phyloP scores from a whole-genome alignment of 1,140 invertebrate genomes.

The Andricus grossulariae region DNA sequence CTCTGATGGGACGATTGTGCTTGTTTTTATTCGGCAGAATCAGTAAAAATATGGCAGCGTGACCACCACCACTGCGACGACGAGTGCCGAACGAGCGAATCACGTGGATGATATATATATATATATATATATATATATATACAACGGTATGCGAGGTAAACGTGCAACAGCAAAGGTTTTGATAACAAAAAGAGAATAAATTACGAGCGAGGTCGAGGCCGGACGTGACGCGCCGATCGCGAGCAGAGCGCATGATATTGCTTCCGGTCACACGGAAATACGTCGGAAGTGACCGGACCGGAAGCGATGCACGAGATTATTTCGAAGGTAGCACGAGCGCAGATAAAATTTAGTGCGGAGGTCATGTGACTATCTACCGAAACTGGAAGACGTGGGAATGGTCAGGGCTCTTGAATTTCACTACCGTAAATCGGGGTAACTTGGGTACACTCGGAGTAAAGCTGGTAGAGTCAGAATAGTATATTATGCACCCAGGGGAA shows the following conservation, averaged over 20 bases:
- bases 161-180: conserved; percentile 27
- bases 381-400: conserved; percentile 41
- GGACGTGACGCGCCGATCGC: conserved; percentile 44
- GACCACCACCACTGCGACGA: conserved; percentile 30
- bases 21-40: background rate
- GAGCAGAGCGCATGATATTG: conserved; percentile 28
- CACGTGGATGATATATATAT: conserved; percentile 10
- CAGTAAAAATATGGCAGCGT: background rate
- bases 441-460: too few relatives aligned
- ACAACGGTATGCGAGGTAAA: background rate
- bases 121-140: conserved; percentile 24
- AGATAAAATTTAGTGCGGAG: conserved; percentile 20
- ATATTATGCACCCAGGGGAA: too few relatives aligned
- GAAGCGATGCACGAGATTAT: conserved; percentile 26
- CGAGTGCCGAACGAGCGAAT: conserved; percentile 44
- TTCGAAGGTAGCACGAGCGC: conserved; percentile 21
- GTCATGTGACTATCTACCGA: conserved; percentile 14
- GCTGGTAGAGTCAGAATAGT: too few relatives aligned
- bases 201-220: conserved; percentile 53
- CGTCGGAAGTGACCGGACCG: conserved; percentile 12
- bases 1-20: background rate
- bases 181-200: conserved; percentile 43
- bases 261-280: conserved; percentile 27
- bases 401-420: conserved; percentile 20
- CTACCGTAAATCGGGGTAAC: too few relatives aligned